Evolutionary conservation across 2,888 invertebrate species (phyloP).

Genomic region (Eurytoma californica): DNA sequence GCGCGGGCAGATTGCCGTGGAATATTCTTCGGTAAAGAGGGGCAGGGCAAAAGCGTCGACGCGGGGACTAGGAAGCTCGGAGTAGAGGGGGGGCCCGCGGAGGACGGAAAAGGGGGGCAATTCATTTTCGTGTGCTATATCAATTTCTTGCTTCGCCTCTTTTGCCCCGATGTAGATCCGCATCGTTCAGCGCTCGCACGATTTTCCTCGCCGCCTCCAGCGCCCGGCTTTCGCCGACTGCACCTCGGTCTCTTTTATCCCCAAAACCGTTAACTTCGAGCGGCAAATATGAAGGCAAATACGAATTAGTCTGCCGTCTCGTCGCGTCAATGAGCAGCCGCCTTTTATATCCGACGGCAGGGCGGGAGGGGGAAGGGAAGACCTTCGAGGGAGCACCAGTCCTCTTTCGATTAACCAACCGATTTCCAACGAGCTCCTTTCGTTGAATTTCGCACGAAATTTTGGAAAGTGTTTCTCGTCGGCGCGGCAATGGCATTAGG

Average conservation of each 20-base stretch:
- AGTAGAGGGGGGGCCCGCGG: slow-evolving; percentile 41
- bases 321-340: slow-evolving; percentile 65
- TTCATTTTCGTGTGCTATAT: slow-evolving; percentile 75
- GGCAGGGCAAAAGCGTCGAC: slow-evolving; percentile 31
- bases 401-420: slow-evolving; percentile 1
- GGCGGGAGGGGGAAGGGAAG: neutral
- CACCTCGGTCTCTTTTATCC: slow-evolving; percentile 73
- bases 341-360: neutral
- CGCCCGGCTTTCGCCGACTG: slow-evolving; percentile 62
- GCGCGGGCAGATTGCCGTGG: slow-evolving; percentile 73
- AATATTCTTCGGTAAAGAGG: slow-evolving; percentile 71
- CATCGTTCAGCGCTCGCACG: slow-evolving; percentile 1
- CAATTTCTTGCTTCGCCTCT: slow-evolving; percentile 73
- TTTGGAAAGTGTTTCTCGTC: neutral
- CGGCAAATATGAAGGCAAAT: slow-evolving; percentile 73
- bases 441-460: neutral
- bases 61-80: slow-evolving; percentile 54
- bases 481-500: neutral
- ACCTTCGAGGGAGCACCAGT: slow-evolving; percentile 2
- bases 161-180: slow-evolving; percentile 49
- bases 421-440: slow-evolving; percentile 20
- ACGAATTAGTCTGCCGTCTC: slow-evolving; percentile 70
- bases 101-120: slow-evolving; percentile 64
- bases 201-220: slow-evolving; percentile 26
- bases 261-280: slow-evolving; percentile 73